Conservation (phyloP, 2,888 invertebrate species). For the Augochlorella aurata region DNA sequence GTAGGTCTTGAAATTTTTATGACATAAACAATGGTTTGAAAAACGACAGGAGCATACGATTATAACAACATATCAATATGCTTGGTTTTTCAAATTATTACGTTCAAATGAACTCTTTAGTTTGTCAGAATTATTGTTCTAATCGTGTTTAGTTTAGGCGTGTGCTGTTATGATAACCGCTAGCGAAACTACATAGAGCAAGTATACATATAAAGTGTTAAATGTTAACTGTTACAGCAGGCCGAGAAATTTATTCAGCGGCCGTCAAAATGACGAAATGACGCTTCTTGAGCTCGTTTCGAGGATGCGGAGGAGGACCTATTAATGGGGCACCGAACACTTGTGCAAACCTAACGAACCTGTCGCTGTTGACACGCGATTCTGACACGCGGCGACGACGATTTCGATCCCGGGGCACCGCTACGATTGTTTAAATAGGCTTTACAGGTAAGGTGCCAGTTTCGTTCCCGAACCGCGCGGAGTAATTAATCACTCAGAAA, state of each 20-base stretch:
- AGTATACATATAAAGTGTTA: no score
- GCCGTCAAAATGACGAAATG: constrained; percentile 48
- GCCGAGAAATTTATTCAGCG: background rate
- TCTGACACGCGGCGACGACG: constrained; percentile 38
- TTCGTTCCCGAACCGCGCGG: constrained; percentile 12
- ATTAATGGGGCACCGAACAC: constrained; percentile 72
- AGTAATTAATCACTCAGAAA: background rate
- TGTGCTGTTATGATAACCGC: background rate
- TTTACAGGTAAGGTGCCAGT: constrained; percentile 8
- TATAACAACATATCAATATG: no score
- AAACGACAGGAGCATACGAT: no score
- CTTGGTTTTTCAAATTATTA: background rate
- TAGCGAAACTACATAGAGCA: no score
- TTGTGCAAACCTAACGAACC: constrained; percentile 70
- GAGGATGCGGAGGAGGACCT: constrained; percentile 60
- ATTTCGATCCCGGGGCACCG: constrained; percentile 46
- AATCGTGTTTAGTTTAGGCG: background rate
- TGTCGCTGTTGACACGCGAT: constrained; percentile 42
- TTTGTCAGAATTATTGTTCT: background rate
- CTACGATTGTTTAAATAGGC: constrained; percentile 53
- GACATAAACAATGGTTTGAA: no score
- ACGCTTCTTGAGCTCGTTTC: constrained; percentile 70
- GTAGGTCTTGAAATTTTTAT: no score
- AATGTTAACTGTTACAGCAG: background rate
- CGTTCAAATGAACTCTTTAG: background rate